phyloP scores from a whole-genome alignment of 2,113 vertebrate genomes.

The Campylomormyrus tamandua region DNA sequence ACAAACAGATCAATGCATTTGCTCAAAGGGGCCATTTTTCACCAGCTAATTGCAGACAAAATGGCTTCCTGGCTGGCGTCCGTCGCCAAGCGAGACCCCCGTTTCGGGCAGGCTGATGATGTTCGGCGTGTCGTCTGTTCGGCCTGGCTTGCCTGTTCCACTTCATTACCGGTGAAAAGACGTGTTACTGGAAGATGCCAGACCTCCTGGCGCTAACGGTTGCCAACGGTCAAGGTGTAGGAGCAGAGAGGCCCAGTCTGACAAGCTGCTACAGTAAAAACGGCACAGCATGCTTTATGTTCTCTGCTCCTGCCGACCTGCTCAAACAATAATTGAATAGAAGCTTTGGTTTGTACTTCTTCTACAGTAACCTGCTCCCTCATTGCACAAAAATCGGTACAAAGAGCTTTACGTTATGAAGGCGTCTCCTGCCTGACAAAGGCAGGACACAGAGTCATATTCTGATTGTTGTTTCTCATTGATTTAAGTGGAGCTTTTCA shows the following conservation, averaged over 20 bases:
- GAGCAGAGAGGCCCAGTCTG: not conserved
- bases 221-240: not conserved
- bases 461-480: conserved; percentile 1
- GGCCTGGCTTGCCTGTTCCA: not conserved
- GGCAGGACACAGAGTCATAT: not conserved
- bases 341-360: not conserved
- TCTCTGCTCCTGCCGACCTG: not conserved
- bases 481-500: not conserved
- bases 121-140: not conserved
- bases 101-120: too few species aligned
- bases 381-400: not conserved
- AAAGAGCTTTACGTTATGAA: not conserved
- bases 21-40: conserved; percentile 51
- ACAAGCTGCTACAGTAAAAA: not conserved
- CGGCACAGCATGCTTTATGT: not conserved
- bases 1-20: conserved; percentile 53
- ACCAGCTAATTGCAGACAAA: conserved; percentile 45
- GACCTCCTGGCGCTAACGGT: not conserved
- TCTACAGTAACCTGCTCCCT: not conserved
- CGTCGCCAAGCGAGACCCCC: conserved; percentile 29
- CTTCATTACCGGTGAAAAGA: not conserved
- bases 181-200: not conserved
- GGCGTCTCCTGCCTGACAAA: not conserved
- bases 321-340: not conserved
- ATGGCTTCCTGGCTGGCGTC: conserved; percentile 34